Base-by-base conservation (phyloP, 2,888 invertebrate genomes). In the Pristionchus mayeri region DNA sequence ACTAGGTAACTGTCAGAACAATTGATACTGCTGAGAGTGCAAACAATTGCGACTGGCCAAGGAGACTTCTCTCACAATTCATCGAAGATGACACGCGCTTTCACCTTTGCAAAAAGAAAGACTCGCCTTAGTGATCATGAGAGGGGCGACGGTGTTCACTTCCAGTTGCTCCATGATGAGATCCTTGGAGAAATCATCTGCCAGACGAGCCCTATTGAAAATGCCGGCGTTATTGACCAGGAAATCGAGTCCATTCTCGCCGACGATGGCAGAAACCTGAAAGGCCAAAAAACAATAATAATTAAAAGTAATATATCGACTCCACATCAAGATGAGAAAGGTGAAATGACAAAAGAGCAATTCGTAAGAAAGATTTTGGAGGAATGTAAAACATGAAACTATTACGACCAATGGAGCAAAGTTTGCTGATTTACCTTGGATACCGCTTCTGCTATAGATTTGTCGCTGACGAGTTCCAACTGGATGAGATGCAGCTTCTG, bases 201-300 rank as follows among this genome's bases (percentile, higher is more conserved):
- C 2, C 57, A 80, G 37, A 4, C n/a, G 54, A 4, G 16, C 27
- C n/a, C 13, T 21, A 37, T 57, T 40, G 30, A 63, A 63, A 27
- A 82, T 63, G 2, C 81, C 81, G 3, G 81, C 81, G 9, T 82
- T 82, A 34, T 82, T 82, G 30, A 82, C 48, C 48, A 82, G 81
- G 27, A 82, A 34, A 40, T 82, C 63, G 30, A 82, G 63, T 0
- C 81, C 81, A 9, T 27, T 37, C 6, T 82, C 81, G 3, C 81
- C 63, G 6, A 82, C 81, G 63, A 60, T 63, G 21, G 30, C 48
- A 3, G 30, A 18, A n/a, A 82, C 81, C 81, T 82, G 48, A 18
- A 48, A 57, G 11, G 3, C 13, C 44, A 13, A 44, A 44, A 11
- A 7, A 9, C 37, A 7, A 27, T 67, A 18, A 57, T n/a, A n/a